Conservation (phyloP, 2,113 vertebrate genomes). For the Odocoileus virginianus region DNA sequence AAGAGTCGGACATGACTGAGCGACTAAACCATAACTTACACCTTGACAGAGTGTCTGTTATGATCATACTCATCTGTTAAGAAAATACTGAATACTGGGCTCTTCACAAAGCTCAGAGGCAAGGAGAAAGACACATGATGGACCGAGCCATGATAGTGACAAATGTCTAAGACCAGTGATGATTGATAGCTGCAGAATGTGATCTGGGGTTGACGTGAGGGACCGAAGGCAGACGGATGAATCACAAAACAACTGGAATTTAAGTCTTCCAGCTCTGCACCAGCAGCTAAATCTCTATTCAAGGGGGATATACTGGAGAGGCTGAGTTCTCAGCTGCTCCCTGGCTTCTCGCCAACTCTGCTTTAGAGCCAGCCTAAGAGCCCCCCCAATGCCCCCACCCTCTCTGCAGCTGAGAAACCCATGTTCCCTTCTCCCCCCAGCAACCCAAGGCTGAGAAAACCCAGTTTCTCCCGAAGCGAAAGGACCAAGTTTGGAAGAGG, state of each 20-base stretch:
- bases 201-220: rapidly evolving
- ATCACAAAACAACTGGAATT: neutral
- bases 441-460: neutral
- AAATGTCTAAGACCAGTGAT: rapidly evolving
- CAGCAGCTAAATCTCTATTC: neutral
- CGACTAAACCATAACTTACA: neutral
- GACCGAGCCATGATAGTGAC: neutral
- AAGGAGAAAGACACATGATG: neutral
- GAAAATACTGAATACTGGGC: neutral
- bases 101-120: neutral
- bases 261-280: neutral
- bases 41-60: rapidly evolving
- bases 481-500: constrained; percentile 2
- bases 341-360: neutral
- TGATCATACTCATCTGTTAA: neutral
- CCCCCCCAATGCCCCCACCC: rapidly evolving
- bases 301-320: neutral
- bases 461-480: neutral
- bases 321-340: neutral
- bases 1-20: neutral
- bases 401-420: neutral
- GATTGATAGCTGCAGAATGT: neutral
- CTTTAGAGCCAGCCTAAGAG: neutral
- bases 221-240: rapidly evolving
- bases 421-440: too few species aligned